Evolutionary conservation across 2,888 invertebrate species (phyloP), one percentile per base, ranked within the genome.

Genomic region (Scelioninae gen. 2): DNA sequence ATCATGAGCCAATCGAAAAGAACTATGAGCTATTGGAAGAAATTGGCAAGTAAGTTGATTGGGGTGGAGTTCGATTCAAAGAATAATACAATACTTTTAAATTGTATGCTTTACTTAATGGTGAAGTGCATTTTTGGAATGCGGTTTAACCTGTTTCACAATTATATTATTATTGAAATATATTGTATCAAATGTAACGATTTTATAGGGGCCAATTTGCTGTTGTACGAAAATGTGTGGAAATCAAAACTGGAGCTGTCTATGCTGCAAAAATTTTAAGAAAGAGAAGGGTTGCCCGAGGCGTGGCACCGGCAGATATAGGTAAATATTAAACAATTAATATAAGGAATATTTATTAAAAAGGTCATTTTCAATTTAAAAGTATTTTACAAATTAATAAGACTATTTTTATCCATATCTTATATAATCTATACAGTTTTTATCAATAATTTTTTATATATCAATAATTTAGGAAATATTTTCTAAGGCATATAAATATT

Each of bases 231-330:
- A 87, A 88, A 80, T 90, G 90, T 74, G 82, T 86, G 58, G 87
- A 89, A 75, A 85, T 87, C 74, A 84, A 86, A 70, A 88, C 88
- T 3, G 88, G 89, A 9, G 82, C 85, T 39, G 87, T 88, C 73
- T 91, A 88, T 81, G 91, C 91, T 28, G 91, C 90, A 65, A 91
- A 91, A 84, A 90, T 90, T 81, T 90, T 91, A 81, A 86, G 89
- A 70, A 90, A 91, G 78, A 86, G 88, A 18, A 86, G 90, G 53
- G 88, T 89, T 19, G 87, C 88, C 41, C 87, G 90, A 72, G 90
- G 90, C 11, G 89, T 89, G 43, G 88, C 88, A 50, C 85, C 89
- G 77, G 89, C 89, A 77, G 90, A 90, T 78, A 90, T 91, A 71
- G 87, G 89, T 82, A 55, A 55, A 25, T 78, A 25, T 31, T n/a